Base-by-base conservation (phyloP, 1,140 invertebrate species). In the Rhagoletis zephyria region DNA sequence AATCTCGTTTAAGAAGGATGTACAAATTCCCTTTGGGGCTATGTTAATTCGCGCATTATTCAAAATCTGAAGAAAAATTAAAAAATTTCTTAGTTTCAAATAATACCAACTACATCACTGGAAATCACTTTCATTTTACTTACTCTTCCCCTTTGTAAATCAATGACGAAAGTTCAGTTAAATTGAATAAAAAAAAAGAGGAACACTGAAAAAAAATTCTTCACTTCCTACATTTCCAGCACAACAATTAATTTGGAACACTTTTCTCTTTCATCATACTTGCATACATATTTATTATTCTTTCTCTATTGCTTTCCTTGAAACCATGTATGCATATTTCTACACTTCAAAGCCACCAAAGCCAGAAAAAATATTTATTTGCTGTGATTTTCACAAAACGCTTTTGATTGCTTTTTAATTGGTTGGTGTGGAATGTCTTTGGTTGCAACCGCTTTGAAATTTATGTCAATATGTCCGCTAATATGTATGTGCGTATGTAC, bases 321-420 rank as follows among this genome's bases (percentile, higher is more conserved):
- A 40, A 42, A 10, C 12, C 9, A 67, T 67, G 42, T 42, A 67
- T 67, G 64, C 64, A 67, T 30, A 30, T 30, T 5, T 30, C 64
- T 6, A 48, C 3, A 45, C 70, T 74, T 74, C 70, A 74, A 74
- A 74, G 70, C 48, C 70, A 74, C 16, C 70, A 74, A 74, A 74
- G 70, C 70, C 45, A 74, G 70, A 48, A 74, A 30, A 48, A 74
- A 74, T 74, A 74, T 74, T 74, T 74, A 74, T 74, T 74, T 74
- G 42, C 70, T 74, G 70, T 74, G 70, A 74, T 74, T 74, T 74
- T 74, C 70, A 74, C 42, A 74, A 74, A 74, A 74, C 70, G 70
- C n/a, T 74, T 74, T 48, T 74, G 45, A 74, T 48, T 74, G 70
- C 70, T 74, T 74, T 74, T 48, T 74, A 74, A 74, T 74, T 74